phyloP scores from a whole-genome alignment of 2,888 invertebrate genomes.

The Amphipyra tragopoginis region DNA sequence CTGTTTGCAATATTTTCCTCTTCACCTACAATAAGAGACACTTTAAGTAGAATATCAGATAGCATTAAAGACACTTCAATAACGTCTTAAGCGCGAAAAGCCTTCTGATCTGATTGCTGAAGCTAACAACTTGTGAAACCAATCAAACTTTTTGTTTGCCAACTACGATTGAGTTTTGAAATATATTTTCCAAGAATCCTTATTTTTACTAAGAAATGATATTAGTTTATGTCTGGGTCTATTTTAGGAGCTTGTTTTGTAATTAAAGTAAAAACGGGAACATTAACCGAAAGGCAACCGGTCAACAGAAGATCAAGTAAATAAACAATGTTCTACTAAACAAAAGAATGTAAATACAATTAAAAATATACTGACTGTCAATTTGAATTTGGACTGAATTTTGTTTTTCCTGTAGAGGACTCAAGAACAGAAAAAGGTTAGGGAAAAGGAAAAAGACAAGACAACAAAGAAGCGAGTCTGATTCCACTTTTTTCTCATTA shows the following conservation, averaged over 20 bases:
- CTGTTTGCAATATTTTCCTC: no score
- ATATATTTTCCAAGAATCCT: slow-evolving; percentile 28
- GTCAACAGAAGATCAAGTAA: slow-evolving; percentile 24
- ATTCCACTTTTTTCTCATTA: no score
- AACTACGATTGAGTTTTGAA: slow-evolving; percentile 55
- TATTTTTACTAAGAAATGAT: slow-evolving; percentile 8
- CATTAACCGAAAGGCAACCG: slow-evolving; percentile 19
- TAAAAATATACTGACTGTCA: neutral
- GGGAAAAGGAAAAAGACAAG: no score
- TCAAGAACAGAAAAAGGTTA: neutral
- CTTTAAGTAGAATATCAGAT: slow-evolving; percentile 9
- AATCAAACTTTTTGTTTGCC: slow-evolving; percentile 59
- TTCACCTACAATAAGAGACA: neutral
- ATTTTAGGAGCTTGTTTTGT: slow-evolving; percentile 30
- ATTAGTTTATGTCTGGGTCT: slow-evolving; percentile 21
- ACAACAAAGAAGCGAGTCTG: no score
- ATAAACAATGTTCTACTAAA: slow-evolving; percentile 21
- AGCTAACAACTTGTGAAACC: slow-evolving; percentile 43
- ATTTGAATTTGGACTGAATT: neutral
- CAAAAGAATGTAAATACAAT: neutral
- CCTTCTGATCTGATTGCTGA: slow-evolving; percentile 45
- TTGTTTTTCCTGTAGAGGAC: neutral
- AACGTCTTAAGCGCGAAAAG: slow-evolving; percentile 19
- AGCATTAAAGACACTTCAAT: slow-evolving; percentile 18
- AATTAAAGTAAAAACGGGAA: slow-evolving; percentile 24